Conservation (phyloP, 2,797 vertebrate species). For the Eulemur rubriventer region DNA sequence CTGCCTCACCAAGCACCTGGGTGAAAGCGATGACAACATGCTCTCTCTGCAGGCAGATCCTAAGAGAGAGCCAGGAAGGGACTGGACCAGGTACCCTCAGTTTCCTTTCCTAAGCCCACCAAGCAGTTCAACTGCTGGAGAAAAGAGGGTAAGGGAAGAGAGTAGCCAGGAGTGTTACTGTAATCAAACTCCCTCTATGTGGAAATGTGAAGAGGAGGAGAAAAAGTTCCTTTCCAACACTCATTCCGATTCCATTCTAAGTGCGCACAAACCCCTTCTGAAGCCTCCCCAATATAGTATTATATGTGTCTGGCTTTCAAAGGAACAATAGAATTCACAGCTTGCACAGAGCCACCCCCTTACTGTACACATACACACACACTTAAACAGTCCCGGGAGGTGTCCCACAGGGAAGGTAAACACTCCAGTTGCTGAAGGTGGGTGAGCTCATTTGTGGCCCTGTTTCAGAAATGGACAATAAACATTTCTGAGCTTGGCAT, state of each 20-base stretch:
- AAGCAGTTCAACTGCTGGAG: neutral
- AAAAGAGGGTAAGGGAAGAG: neutral
- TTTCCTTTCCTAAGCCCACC: neutral
- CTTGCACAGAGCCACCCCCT: neutral
- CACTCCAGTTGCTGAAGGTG: neutral
- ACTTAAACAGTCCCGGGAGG: neutral
- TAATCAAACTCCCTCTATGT: neutral
- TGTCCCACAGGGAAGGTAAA: neutral
- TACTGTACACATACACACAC: neutral
- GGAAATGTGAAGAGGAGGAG: neutral
- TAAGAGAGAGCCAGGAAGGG: neutral
- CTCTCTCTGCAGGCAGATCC: neutral
- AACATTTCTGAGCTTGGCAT: neutral
- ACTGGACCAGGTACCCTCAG: neutral
- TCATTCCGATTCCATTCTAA: neutral
- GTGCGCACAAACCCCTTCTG: neutral
- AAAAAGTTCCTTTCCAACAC: neutral
- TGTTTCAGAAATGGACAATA: neutral
- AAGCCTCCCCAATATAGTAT: neutral
- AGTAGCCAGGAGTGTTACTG: neutral
- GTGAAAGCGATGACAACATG: neutral
- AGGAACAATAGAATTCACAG: neutral
- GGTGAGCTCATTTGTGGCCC: neutral
- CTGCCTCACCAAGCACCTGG: neutral
- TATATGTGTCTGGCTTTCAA: neutral